Base-by-base conservation (phyloP, 2,113 vertebrate species). In the Picathartes gymnocephalus region DNA sequence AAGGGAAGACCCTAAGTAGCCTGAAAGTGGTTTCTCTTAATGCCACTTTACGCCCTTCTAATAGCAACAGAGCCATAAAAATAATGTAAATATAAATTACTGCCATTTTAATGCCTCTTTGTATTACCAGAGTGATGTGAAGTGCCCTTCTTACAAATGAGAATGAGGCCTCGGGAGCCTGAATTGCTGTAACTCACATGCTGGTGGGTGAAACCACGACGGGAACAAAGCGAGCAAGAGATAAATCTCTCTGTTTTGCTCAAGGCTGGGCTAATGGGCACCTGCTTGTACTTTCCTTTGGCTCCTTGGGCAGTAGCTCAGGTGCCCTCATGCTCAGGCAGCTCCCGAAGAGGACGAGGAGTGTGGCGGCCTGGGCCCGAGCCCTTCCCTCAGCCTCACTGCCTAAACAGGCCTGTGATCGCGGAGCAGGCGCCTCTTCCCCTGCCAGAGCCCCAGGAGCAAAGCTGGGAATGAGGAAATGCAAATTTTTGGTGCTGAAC, bases 31-130 rank as follows among this genome's bases (percentile, higher is more conserved):
- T 73, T 95, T 82, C 85, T 69, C 70, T 53, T 93, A 93, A 86
- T 64, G 54, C 54, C 54, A 31, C 51, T 93, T 95, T 81, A 90
- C 35, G 81, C 35, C 10, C 74, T 80, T 42, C 76, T 82, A 90
- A 86, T 58, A 83, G 56, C 72, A 71, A 71, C 42, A 83, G 44
- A 69, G 51, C 44, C 85, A 92, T 95, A 93, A 96, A 95, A 92
- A 81, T 90, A 91, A 92, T 60, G 79, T 78, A 92, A 96, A 93
- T 86, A 94, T 53, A 94, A 97, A 94, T 95, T 82, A 86, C 33
- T 62, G 62, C 42, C 7, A 0, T 58, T 96, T 88, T 90, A 92
- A 93, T 73, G 68, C 79, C 58, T 90, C 72, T 86, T 87, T 73
- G 35, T 68, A 70, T 80, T 58, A 77, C 54, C 68, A 78, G 76